These are phyloP conservation scores for Tanypteryx hageni DNA, from an alignment of 2,888 invertebrate genomes.

Conservation along the genomic window DNA sequence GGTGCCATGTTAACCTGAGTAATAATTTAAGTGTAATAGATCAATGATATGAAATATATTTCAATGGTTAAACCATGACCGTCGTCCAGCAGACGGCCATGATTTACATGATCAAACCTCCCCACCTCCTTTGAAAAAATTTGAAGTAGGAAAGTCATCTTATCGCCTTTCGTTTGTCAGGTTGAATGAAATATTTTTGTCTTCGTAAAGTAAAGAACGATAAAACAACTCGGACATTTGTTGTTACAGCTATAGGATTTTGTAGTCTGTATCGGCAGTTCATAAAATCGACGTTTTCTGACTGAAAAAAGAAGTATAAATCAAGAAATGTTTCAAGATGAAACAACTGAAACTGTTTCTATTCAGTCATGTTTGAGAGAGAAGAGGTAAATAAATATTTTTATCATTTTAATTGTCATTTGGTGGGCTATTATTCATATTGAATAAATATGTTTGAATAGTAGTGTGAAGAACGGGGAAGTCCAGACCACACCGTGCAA, in stretches of 20 bases:
- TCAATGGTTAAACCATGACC: neutral
- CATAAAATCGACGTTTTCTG: neutral
- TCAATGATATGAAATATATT: neutral
- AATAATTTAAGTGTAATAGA: neutral
- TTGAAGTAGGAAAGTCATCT: slow-evolving; percentile 34
- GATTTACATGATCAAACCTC: neutral
- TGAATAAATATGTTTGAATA: neutral
- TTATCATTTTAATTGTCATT: neutral
- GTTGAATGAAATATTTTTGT: neutral
- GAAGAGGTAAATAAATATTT: neutral
- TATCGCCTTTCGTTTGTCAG: neutral
- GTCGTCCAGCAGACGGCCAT: slow-evolving; percentile 35
- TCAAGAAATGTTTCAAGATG: slow-evolving; percentile 38
- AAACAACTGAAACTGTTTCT: slow-evolving; percentile 18
- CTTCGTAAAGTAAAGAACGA: neutral
- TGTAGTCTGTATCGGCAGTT: neutral
- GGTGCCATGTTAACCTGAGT: slow-evolving; percentile 65
- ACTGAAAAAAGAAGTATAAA: too few relatives aligned
- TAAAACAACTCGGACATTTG: neutral
- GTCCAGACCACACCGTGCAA: neutral
- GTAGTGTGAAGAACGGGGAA: neutral
- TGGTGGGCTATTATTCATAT: neutral
- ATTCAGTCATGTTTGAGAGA: neutral
- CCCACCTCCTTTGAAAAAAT: slow-evolving; percentile 22
- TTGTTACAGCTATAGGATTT: neutral